Base-by-base conservation (phyloP, 1,140 invertebrate genomes). In the Thaumetopoea pityocampa region DNA sequence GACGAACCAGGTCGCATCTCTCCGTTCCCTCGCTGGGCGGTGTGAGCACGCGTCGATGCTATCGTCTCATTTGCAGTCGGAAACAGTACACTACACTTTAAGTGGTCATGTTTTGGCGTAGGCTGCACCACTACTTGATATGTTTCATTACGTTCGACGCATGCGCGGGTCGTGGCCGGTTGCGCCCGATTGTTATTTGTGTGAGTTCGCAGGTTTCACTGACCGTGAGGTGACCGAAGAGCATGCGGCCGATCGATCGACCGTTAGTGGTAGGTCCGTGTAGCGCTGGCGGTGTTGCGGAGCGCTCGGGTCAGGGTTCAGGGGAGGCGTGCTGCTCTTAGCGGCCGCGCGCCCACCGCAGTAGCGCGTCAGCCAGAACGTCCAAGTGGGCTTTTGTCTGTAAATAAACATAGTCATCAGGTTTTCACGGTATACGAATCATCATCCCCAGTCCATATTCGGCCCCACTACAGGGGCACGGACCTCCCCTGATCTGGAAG, bases 331-430 rank as follows among this genome's bases (percentile, higher is more conserved):
- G 27, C 11, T 4, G 26, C 24, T 10, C 30, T 89, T 94, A 94
- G 87, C 94, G 93, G 67, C 94, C 95, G 85, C 94, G 89, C 61
- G 94, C 95, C 95, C 95, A 96, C 77, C 95, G 91, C 52, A 97
- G 86, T 57, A 97, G 89, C 64, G 95, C 95, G 83, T 97, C 95
- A 26, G 95, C 95, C 70, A 97, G 85, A 50, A 97, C 94, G 86
- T 97, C 95, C 85, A 97, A 87, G 83, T 97, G 95, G 56, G 95
- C 94, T 84, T 97, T 97, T 64, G 94, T 97, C 95, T 97, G 91
- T 11, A 54, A 93, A 91, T 9, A 49, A 48, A 35, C 38, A 28
- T 22, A 30, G 27, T 14, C n/a, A 5, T 15, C 19, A 33, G n/a
- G 4, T 6, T 18, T 18, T 18, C 17, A 18, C 3, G n/a, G n/a